Base-by-base conservation (phyloP, 2,888 invertebrate species). In the Acanthosepion lycidas region DNA sequence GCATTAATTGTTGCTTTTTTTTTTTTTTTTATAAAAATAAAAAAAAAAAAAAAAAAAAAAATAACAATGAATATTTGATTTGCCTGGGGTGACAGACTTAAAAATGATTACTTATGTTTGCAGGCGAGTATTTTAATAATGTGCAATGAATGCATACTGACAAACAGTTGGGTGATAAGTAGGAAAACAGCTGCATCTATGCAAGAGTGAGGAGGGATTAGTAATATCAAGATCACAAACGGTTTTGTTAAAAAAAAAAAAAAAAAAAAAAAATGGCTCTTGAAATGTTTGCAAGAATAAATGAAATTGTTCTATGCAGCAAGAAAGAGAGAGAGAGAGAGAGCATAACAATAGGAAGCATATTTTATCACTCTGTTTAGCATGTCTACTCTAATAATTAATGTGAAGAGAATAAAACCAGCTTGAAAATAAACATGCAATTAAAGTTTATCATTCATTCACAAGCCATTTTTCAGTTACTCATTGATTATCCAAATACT, bases 111-210 rank as follows among this genome's bases (percentile, higher is more conserved):
- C 64, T 64, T 23, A 64, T 64, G 26, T 64, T 64, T 64, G 26
- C 78, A 78, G 78, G 78, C 78, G 33, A 78, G n/a, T 78, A n/a
- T n/a, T 33, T 78, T 78, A 33, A 33, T 78, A 78, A 78, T 78
- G 78, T 78, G 78, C 78, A 78, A 78, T n/a, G 78, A 78, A 78
- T 78, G 78, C 78, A 78, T 78, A 78, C 78, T 78, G 78, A 78
- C 78, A 78, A 78, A 78, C 78, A 33, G n/a, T n/a, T n/a, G 78
- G 78, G 78, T 78, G 78, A 78, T 78, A 12, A 78, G 18, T n/a
- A 78, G 33, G n/a, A 78, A 78, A 78, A 78, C 78, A 78, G n/a
- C n/a, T 78, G 78, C 78, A 78, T 78, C 78, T 78, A 78, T 78
- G 78, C 78, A 78, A 78, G 78, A 33, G 78, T 78, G 33, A 78